phyloP scores from a whole-genome alignment of 2,113 vertebrate species.

The Istiophorus platypterus region DNA sequence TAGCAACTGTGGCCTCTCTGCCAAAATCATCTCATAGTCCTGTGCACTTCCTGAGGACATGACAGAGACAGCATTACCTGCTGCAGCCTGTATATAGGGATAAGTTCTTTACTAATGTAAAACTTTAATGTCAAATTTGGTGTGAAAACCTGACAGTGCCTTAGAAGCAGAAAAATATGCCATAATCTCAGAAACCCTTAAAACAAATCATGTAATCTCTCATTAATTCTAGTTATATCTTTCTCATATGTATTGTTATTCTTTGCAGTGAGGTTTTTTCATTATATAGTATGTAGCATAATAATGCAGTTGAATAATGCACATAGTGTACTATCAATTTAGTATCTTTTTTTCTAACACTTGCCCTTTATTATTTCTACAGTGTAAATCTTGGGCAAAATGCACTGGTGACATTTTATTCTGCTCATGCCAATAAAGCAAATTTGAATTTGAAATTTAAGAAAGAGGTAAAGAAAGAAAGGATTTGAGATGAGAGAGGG shows the following conservation, averaged over 20 bases:
- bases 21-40: background rate
- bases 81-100: background rate
- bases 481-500: background rate
- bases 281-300: background rate
- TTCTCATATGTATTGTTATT: background rate
- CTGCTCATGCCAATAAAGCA: background rate
- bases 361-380: background rate
- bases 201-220: background rate
- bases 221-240: background rate
- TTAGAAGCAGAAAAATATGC: background rate
- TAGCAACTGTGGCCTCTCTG: background rate
- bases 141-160: background rate
- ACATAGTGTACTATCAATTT: background rate
- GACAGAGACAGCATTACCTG: background rate
- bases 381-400: background rate
- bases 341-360: background rate
- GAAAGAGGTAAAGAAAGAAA: conserved; percentile 3
- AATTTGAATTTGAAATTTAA: conserved; percentile 6
- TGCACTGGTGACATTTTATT: background rate
- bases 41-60: background rate
- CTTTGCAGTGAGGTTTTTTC: background rate
- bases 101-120: too few relatives aligned
- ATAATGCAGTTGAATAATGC: background rate
- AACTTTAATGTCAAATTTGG: background rate
- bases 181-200: background rate